Conservation (phyloP, 1,140 invertebrate genomes). For the Euborellia annulipes region DNA sequence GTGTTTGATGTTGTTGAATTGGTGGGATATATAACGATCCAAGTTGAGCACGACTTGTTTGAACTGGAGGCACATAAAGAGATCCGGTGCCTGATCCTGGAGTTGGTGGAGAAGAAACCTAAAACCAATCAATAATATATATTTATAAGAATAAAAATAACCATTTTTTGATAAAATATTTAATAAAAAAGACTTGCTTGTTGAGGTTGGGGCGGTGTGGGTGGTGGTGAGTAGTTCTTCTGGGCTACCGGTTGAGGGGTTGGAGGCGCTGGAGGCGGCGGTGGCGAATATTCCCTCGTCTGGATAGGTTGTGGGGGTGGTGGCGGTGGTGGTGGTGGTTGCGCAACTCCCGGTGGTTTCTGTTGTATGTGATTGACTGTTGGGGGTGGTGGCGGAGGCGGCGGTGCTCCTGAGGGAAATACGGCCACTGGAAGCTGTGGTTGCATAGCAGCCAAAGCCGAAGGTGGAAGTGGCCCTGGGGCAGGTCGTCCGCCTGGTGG, state of each 20-base stretch:
- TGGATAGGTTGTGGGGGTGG: slow-evolving; percentile 6
- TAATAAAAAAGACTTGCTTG: too few species aligned
- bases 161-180: too few species aligned
- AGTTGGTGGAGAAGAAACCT: too few species aligned
- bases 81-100: slow-evolving; percentile 1
- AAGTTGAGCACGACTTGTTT: slow-evolving; percentile 14
- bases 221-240: too few species aligned
- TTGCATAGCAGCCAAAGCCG: slow-evolving; percentile 35
- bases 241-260: neutral
- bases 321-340: slow-evolving; percentile 7
- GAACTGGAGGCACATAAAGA: slow-evolving; percentile 17
- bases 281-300: too few species aligned
- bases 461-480: slow-evolving; percentile 28
- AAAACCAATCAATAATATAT: too few species aligned
- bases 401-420: slow-evolving; percentile 40
- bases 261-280: neutral
- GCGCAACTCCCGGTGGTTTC: slow-evolving; percentile 8
- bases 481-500: slow-evolving; percentile 21
- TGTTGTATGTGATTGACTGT: slow-evolving; percentile 11
- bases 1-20: slow-evolving; percentile 4
- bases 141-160: too few species aligned
- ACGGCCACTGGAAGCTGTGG: slow-evolving; percentile 48
- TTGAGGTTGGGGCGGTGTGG: too few species aligned
- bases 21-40: slow-evolving; percentile 24
- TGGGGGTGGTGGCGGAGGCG: slow-evolving; percentile 26